phyloP scores from a whole-genome alignment of 2,113 vertebrate genomes.

The Tragulus kanchil region DNA sequence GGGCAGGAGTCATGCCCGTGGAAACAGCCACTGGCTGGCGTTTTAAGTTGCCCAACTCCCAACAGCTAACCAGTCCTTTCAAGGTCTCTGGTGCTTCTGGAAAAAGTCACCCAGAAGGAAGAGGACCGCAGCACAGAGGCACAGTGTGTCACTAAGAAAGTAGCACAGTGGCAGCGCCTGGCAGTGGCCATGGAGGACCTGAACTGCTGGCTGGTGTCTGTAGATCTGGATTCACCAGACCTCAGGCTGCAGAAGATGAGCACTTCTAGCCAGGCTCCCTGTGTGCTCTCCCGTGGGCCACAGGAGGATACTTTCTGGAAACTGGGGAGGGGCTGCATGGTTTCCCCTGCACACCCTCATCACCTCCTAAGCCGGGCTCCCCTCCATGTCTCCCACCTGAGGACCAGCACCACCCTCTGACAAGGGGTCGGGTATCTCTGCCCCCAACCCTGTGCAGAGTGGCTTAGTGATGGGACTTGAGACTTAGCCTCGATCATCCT shows the following conservation, averaged over 20 bases:
- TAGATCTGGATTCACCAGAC: no score
- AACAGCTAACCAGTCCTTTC: not conserved
- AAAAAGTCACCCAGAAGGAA: not conserved
- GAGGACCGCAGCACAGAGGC: not conserved
- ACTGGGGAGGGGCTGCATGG: not conserved
- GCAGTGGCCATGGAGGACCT: not conserved
- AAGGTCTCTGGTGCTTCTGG: not conserved
- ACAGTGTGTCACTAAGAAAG: no score
- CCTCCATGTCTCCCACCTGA: fast-evolving
- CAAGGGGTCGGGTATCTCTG: not conserved
- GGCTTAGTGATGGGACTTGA: fast-evolving
- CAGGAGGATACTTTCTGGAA: not conserved
- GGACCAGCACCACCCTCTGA: not conserved
- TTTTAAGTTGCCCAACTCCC: not conserved
- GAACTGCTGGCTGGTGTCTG: not conserved
- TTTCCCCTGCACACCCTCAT: not conserved
- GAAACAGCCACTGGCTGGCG: not conserved
- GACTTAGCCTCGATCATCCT: not conserved
- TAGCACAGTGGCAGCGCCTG: fast-evolving
- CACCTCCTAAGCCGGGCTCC: not conserved
- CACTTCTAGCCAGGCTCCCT: not conserved
- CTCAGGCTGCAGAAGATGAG: not conserved
- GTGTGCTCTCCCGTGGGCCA: not conserved
- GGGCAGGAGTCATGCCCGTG: not conserved
- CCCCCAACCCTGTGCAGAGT: fast-evolving